These are phyloP conservation scores for Acheta domesticus DNA, from an alignment of 2,888 invertebrate genomes.

Conservation along the genomic window DNA sequence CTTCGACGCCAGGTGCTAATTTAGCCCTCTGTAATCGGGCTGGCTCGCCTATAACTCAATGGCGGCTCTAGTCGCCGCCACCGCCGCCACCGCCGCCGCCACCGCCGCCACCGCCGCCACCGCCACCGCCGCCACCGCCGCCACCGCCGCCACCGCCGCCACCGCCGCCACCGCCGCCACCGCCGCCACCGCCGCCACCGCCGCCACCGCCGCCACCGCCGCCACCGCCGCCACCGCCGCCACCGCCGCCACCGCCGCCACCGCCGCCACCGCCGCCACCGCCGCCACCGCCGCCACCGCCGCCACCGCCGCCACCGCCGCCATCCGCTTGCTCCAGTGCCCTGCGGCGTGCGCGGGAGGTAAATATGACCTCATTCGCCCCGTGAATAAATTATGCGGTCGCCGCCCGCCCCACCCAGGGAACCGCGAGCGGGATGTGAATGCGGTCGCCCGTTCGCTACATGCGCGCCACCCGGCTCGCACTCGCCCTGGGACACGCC, in stretches of 20 bases:
- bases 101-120: not conserved
- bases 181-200: not conserved
- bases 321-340: not conserved
- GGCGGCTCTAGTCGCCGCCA: not conserved
- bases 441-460: too few relatives aligned
- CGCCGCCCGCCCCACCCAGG: not conserved
- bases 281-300: not conserved
- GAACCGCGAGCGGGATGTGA: not conserved
- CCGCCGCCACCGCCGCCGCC: not conserved
- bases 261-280: not conserved
- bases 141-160: not conserved
- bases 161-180: not conserved
- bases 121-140: not conserved
- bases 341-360: not conserved
- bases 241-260: not conserved
- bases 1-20: slow-evolving; percentile 4
- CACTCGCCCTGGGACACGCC: too few relatives aligned
- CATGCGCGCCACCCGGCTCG: too few relatives aligned
- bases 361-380: slow-evolving; percentile 18
- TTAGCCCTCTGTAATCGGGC: not conserved
- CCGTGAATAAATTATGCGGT: slow-evolving; percentile 9
- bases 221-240: not conserved
- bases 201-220: not conserved
- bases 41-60: not conserved
- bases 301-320: not conserved